Evolutionary conservation across 2,888 invertebrate species (phyloP), one percentile per base, ranked within the genome.

Genomic region (Stomorhina lunata): DNA sequence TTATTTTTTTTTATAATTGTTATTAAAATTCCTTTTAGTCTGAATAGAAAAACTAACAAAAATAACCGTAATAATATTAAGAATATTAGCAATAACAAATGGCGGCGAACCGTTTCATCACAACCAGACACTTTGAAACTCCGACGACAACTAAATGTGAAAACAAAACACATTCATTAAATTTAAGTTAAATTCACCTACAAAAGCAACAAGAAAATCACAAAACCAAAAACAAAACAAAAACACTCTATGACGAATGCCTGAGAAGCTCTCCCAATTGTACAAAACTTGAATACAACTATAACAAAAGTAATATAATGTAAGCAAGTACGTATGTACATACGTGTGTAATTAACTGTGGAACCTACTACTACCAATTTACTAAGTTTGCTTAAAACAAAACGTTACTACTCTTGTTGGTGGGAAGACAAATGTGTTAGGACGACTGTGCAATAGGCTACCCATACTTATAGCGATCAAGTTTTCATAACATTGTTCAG

Each of bases 101-200:
- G 37, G 27, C 50, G 25, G 53, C 32, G 27, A 72, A 20, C 27
- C 20, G 25, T 25, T 20, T 57, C 55, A 65, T 63, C 66, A 80
- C 83, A 71, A 69, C 84, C 81, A 81, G 25, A 71, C 81, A 80
- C 73, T 84, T 85, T 81, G 37, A 85, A 84, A 84, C 84, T 85
- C 81, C 86, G 84, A 81, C 83, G 82, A 83, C 84, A 83, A 86
- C 86, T 85, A 68, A 84, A 71, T 77, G 22, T 66, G 34, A 76
- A 83, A 80, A 65, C 27, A 61, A 59, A 77, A 55, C 22, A 50
- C 32, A 73, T 63, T 73, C 63, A 65, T 71, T 61, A 25, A 32
- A 29, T 45, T 75, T 27, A 61, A 77, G 48, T 66, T 63, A 4
- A 50, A 72, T 66, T 77, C 77, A 68, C 77, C 61, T 40, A 77